phyloP scores from a whole-genome alignment of 2,888 invertebrate genomes.

The Loripinus fragilis region DNA sequence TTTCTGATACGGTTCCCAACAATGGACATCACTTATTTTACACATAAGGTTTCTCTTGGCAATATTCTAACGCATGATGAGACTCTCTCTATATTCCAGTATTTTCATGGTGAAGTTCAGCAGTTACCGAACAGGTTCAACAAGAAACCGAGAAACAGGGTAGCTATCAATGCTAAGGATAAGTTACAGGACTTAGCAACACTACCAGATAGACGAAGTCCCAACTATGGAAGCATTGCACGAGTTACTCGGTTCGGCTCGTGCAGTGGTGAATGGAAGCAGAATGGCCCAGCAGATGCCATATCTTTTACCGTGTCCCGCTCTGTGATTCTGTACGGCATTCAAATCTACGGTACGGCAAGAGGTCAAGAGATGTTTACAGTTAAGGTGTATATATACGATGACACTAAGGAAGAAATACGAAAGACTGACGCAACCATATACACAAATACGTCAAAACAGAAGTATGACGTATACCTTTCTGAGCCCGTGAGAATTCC shows the following conservation, averaged over 20 bases:
- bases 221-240: conserved; percentile 9
- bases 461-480: conserved; percentile 45
- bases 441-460: conserved; percentile 38
- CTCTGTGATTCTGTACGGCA: conserved; percentile 50
- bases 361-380: conserved; percentile 43
- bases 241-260: conserved; percentile 39
- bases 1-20: conserved; percentile 74
- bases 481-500: conserved; percentile 49
- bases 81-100: conserved; percentile 58
- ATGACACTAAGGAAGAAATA: conserved; percentile 51
- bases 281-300: conserved; percentile 56
- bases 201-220: conserved; percentile 10
- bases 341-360: conserved; percentile 48
- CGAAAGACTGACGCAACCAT: conserved; percentile 46
- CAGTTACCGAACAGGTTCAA: conserved; percentile 55
- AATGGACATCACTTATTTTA: conserved; percentile 66
- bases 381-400: conserved; percentile 39
- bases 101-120: conserved; percentile 58
- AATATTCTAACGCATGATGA: conserved; percentile 57
- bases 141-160: conserved; percentile 33
- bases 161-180: conserved; percentile 21
- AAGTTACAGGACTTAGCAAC: conserved; percentile 26
- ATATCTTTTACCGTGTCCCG: conserved; percentile 53
- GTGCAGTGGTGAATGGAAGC: conserved; percentile 55
- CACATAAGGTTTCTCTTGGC: conserved; percentile 58